Evolutionary conservation across 2,113 vertebrate genomes (phyloP), one percentile per base, ranked within the genome.

Genomic region (Formicarius rufipectus): DNA sequence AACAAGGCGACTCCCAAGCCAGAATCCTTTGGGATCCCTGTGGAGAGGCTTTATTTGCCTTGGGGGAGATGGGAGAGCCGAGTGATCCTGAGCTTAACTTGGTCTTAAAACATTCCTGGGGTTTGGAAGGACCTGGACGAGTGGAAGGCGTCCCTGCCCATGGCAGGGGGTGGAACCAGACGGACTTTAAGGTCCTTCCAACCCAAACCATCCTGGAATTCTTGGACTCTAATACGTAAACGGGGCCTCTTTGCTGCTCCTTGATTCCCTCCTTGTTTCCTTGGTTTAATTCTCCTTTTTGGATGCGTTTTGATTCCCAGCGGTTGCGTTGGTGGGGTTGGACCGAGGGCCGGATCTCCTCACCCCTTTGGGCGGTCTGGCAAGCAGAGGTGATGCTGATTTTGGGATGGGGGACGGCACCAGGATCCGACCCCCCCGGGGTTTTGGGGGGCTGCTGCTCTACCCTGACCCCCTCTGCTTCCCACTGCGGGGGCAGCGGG

Each of bases 111-210:
- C 5, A 20, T 21, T 16, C 58, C 27, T 40, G 14, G 67, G 25
- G 1, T 13, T 64, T 31, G 66, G 49, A 49, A 13, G 30, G 14
- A 0, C 55, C 39, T 9, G 63, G 53, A n/a, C 2, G 0, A 2
- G n/a, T 7, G 30, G 49, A 42, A 63, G 49, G 23, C 23, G 49
- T 4, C 49, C 45, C 19, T 39, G 47, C 27, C 45, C 37, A 2
- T 4, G 49, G 37, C 39, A 55, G 19, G 49, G 10, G 18, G 12
- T 35, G 73, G 63, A 6, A 7, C 42, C 31, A 37, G 86, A 24
- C n/a, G 37, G 28, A 7, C 3, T 67, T n/a, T 8, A 12, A 21
- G 45, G 28, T 45, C 53, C 21, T 68, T 18, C 28, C 47, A 8
- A 22, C 71, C 31, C 55, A 31, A 49, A 55, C 3, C 22, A 0